Evolutionary conservation across 2,797 vertebrate species (phyloP), one percentile per base, ranked within the genome.

Genomic region (Benthosema pterotum): DNA sequence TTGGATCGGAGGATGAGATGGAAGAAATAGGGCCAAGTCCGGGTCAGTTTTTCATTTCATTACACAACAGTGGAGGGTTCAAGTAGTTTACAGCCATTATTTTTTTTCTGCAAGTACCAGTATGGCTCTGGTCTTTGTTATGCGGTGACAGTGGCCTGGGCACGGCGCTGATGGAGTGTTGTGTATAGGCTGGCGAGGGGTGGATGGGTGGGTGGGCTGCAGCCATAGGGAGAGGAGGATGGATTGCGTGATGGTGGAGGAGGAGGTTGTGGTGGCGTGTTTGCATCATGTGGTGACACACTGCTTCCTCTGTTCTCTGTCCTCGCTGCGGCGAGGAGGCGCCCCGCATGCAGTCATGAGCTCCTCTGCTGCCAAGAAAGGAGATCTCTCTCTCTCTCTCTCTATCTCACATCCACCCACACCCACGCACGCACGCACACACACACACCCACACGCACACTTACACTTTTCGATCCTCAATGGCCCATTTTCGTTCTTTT

Each of bases 251-350:
- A 78, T 65, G 75, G 75, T 77, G 78, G 48, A 32, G 22, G 68
- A 42, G 74, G 77, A 32, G 22, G 28, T 2, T 38, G 14, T 17
- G 8, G 28, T 25, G 5, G 6, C 16, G 28, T 42, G 32, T 43
- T 71, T 78, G 72, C 75, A 83, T 88, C 81, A 84, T 84, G 71
- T 43, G 55, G 47, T 51, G 43, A 5, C 14, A 89, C 86, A 87
- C 73, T 81, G 79, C 69, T 66, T 82, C 77, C 18, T 84, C 80
- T 90, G 83, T 91, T 85, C 55, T 17, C 57, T 54, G 61, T 60
- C 8, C 32, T 38, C 32, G 8, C 8, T 38, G 32, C 32, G 64
- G 25, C 19, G 43, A 67, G 73, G 60, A 15, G 1, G 65, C 4
- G 14, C 60, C 52, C 60, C 46, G 63, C 63, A 75, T 65, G 69